Percentiles rank a stretch among this genome's conserved stretches.
phyloP scores from a whole-genome alignment of 2,888 invertebrate species.

The Tryphoninae sp. region DNA sequence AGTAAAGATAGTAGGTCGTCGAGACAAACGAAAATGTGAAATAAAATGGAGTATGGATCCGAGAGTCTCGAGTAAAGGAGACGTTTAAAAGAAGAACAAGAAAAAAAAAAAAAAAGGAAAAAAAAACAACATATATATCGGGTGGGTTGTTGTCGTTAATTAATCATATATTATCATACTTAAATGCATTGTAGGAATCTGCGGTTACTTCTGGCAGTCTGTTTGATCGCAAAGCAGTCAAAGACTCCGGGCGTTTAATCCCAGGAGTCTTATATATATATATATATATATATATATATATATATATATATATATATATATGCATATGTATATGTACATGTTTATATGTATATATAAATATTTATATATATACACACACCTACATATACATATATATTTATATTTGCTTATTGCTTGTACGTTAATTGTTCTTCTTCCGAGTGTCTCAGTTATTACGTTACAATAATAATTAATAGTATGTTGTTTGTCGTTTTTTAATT shows the following conservation, averaged over 20 bases:
- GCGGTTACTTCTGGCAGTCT: conserved; percentile 78
- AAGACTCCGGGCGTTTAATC: conserved; percentile 41
- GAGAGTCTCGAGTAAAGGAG: conserved; percentile 48
- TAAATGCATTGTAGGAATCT: conserved; percentile 80
- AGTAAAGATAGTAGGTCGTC: conserved; percentile 32
- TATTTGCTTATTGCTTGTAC: conserved; percentile 45
- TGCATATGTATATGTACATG: conserved; percentile 24
- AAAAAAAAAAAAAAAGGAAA: conserved; percentile 1
- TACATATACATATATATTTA: background rate
- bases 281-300: background rate
- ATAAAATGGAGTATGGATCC: conserved; percentile 29
- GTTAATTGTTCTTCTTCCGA: conserved; percentile 51
- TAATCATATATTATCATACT: conserved; percentile 68
- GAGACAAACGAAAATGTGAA: conserved; percentile 47
- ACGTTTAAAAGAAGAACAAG: conserved; percentile 18
- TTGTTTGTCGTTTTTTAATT: conserved; percentile 31
- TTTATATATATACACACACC: conserved; percentile 23
- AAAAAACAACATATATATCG: conserved; percentile 11
- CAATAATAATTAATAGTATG: conserved; percentile 70
- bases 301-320: background rate
- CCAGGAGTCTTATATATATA: conserved; percentile 49
- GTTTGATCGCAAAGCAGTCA: conserved; percentile 60
- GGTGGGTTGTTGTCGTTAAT: conserved; percentile 46
- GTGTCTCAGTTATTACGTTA: conserved; percentile 65
- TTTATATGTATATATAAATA: background rate